A percentile compares a stretch with the other conserved stretches of the same genome.
Evolutionary conservation across 2,888 invertebrate species (phyloP).

Genomic region (Rhamphomyia laevipes): DNA sequence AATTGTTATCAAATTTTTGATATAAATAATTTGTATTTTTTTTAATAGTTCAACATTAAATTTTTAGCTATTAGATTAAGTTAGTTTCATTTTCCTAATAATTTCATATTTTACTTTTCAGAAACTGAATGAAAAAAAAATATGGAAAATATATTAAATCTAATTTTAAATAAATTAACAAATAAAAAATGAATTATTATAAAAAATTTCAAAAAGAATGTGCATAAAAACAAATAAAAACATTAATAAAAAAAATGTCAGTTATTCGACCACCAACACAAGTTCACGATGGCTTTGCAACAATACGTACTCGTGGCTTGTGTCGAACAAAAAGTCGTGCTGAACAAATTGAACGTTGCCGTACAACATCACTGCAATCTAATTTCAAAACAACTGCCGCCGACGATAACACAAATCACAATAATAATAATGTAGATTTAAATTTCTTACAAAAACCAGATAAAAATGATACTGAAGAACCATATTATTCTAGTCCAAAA

Average conservation of each 20-base stretch:
- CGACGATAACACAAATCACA: neutral
- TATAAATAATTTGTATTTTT: too few species aligned
- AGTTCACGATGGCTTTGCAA: conserved; percentile 78
- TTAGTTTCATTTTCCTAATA: too few species aligned
- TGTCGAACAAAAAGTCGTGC: conserved; percentile 36
- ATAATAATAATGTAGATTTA: neutral
- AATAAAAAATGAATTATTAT: too few species aligned
- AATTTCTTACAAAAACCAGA: neutral
- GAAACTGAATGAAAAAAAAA: too few species aligned
- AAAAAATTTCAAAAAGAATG: too few species aligned
- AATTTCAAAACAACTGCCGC: neutral
- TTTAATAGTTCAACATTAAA: too few species aligned
- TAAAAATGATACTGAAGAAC: conserved; percentile 17
- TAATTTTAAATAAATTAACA: too few species aligned
- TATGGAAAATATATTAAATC: too few species aligned
- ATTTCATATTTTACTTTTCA: too few species aligned
- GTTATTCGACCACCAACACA: conserved; percentile 36
- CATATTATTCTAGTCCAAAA: conserved; percentile 26
- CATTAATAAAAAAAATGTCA: conserved; percentile 10
- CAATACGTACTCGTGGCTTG: conserved; percentile 55
- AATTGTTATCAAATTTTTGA: too few species aligned
- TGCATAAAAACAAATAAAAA: too few species aligned
- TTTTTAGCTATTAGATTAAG: too few species aligned
- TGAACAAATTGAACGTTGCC: conserved; percentile 13
- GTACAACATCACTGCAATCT: conserved; percentile 9